Conservation (phyloP, 64 coral and sea anemone species). For the Stichodactyla mertensii region DNA sequence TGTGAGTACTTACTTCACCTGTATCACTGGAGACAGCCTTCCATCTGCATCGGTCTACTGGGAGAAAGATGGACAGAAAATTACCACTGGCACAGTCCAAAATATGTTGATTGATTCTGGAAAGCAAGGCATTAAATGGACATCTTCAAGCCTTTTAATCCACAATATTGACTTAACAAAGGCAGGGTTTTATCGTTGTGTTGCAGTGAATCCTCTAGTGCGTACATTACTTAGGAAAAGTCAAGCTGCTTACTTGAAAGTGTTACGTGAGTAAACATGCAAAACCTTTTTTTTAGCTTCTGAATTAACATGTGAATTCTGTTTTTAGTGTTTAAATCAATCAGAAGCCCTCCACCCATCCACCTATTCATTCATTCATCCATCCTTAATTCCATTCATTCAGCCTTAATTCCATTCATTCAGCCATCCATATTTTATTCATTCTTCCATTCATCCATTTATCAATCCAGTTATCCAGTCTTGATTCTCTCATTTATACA, state of each 20-base stretch:
- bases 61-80: slow-evolving; percentile 79
- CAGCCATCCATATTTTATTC: neutral
- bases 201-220: slow-evolving; percentile 73
- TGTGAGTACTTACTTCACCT: slow-evolving; percentile 51
- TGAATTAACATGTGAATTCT: too few species aligned
- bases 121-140: slow-evolving; percentile 41
- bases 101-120: slow-evolving; percentile 17
- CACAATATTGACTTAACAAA: slow-evolving; percentile 56
- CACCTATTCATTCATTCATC: too few species aligned
- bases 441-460: too few species aligned
- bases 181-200: slow-evolving; percentile 86
- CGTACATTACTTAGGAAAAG: slow-evolving; percentile 42
- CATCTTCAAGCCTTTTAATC: slow-evolving; percentile 67
- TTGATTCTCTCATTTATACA: too few species aligned
- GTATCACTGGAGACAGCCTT: slow-evolving; percentile 65
- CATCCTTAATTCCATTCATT: too few species aligned
- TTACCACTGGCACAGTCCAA: slow-evolving; percentile 28
- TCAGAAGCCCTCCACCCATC: neutral
- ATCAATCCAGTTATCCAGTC: too few species aligned
- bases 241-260: slow-evolving; percentile 44
- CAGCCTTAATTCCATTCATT: neutral
- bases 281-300: too few species aligned
- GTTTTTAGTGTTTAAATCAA: neutral
- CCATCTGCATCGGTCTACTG: slow-evolving; percentile 67
- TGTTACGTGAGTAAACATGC: slow-evolving; percentile 73